These are phyloP conservation scores for Cremastinae sp. DNA, from an alignment of 2,888 invertebrate genomes.

Conservation along the genomic window DNA sequence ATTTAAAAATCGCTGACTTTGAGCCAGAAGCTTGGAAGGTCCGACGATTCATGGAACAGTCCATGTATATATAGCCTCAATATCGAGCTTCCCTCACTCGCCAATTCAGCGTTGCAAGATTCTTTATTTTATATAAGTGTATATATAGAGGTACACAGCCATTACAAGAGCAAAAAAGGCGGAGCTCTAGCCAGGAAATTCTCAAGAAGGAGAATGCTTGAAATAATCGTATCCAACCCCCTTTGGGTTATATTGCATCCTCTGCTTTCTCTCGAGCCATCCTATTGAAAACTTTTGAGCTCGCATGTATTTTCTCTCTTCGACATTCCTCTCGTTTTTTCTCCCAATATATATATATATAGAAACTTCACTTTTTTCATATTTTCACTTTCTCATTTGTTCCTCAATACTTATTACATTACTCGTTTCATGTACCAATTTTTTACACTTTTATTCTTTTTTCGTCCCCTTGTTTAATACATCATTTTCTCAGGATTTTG, in stretches of 20 bases:
- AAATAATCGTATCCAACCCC: constrained; percentile 49
- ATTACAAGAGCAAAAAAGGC: neutral
- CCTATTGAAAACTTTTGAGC: constrained; percentile 40
- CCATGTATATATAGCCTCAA: constrained; percentile 2
- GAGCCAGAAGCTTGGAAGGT: too few species aligned
- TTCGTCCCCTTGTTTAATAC: too few species aligned
- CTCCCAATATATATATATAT: constrained; percentile 60
- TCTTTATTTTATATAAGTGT: constrained; percentile 9
- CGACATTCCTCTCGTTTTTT: constrained; percentile 32
- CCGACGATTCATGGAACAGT: neutral
- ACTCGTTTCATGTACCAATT: too few species aligned
- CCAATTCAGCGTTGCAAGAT: constrained; percentile 30
- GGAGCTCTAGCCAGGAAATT: constrained; percentile 36
- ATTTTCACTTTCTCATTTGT: constrained; percentile 10
- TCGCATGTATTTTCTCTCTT: constrained; percentile 41
- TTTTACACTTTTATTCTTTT: too few species aligned
- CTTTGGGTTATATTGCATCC: constrained; percentile 41
- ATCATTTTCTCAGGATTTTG: too few species aligned
- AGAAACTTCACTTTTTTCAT: constrained; percentile 46
- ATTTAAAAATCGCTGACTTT: too few species aligned
- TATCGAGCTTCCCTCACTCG: constrained; percentile 14
- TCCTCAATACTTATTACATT: too few species aligned
- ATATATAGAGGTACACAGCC: neutral
- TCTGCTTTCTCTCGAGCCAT: neutral
- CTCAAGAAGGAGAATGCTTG: constrained; percentile 38